Base-by-base conservation (phyloP, 2,888 invertebrate species). In the Catocala fraxini region DNA sequence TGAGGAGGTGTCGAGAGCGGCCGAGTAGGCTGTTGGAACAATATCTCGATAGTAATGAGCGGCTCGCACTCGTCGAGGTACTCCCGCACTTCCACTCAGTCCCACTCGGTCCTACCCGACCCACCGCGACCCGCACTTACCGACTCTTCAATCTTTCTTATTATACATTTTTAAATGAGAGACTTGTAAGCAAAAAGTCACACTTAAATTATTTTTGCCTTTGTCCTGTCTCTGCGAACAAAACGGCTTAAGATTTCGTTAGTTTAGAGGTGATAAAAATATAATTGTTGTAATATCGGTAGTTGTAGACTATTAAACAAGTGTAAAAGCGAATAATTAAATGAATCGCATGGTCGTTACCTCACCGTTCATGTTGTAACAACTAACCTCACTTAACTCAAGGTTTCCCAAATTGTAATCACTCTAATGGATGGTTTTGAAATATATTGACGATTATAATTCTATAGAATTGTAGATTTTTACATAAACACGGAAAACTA, bases 21-120 rank as follows among this genome's bases (percentile, higher is more conserved):
- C 41, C 15, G 65, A 65, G 68, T 59, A 63, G 48, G 4, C 43
- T 64, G 55, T 68, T 56, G 63, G 48, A 49, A 51, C 59, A 56
- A 59, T 62, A 69, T 70, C 75, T 52, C 51, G 70, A 54, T 56
- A 7, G 34, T 69, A 69, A 65, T 62, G 72, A 74, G 67, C 63
- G 59, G 6, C 56, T 49, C 41, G 35, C 51, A 11, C 59, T 45
- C 43, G 15, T 13, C 51, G n/a, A 15, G 34, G 7, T 39, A 39
- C 25, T 45, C 51, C 11, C 35, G 35, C 35, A 9, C 6, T 39
- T 4, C 25, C 25, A 9, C 35, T 39, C 35, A 39, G 35, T 9
- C 9, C 35, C 6, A 7, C 35, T 39, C 35, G 35, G 7, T 0
- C 7, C 35, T 2, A 25, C 25, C 25, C 25, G 25, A 25, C 25